A percentile compares a stretch with the other conserved stretches of the same genome.
Conservation (phyloP, 2,888 invertebrate genomes). For the Apotomis betuletana region DNA sequence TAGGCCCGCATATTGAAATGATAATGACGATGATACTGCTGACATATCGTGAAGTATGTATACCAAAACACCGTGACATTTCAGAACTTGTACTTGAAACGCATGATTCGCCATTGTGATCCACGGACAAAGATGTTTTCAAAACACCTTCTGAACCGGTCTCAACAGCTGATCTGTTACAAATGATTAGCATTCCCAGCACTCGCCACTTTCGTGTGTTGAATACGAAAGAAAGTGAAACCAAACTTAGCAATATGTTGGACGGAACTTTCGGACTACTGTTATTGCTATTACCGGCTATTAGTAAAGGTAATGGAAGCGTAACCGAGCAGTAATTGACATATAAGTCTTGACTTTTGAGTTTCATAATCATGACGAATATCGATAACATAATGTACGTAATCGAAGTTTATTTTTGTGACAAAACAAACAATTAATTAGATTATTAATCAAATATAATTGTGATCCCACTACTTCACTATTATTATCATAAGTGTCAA, state of each 20-base stretch:
- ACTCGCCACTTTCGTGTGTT: slow-evolving; percentile 58
- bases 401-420: no score
- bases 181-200: slow-evolving; percentile 56
- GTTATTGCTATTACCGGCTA: slow-evolving; percentile 42
- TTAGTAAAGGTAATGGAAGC: neutral
- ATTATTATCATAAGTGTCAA: no score
- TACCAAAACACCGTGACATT: neutral
- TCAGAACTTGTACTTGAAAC: neutral
- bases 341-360: no score
- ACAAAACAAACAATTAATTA: no score
- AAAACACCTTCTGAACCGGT: slow-evolving; percentile 30
- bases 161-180: slow-evolving; percentile 35
- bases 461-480: no score
- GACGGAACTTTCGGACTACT: slow-evolving; percentile 59
- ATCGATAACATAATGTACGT: no score
- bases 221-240: slow-evolving; percentile 70
- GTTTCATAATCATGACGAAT: no score
- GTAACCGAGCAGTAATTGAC: neutral
- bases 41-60: neutral
- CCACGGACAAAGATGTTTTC: slow-evolving; percentile 13
- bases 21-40: no score
- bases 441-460: no score
- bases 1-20: no score
- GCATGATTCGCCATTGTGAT: slow-evolving; percentile 6
- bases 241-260: slow-evolving; percentile 49